A percentile compares a stretch with the other conserved stretches of the same genome.
Conservation (phyloP, 2,888 invertebrate genomes). For the Coenonympha arcania region DNA sequence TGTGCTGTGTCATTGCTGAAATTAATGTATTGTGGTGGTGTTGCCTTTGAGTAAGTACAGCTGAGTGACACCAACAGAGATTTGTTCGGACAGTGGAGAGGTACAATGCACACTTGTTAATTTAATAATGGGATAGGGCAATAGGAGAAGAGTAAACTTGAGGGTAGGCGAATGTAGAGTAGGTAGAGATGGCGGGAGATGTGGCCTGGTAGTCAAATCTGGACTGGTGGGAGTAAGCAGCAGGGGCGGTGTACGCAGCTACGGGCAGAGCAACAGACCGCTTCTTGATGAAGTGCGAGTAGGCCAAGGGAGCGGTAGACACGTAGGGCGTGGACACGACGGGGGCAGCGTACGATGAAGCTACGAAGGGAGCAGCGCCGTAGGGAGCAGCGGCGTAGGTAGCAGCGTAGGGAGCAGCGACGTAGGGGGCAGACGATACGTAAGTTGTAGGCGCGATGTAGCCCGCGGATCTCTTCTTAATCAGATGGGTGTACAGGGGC, state of each 20-base stretch:
- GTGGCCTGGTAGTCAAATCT: slow-evolving; percentile 39
- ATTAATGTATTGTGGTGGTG: not conserved
- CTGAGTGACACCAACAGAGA: not conserved
- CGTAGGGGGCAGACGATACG: slow-evolving; percentile 39
- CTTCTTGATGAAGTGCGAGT: slow-evolving; percentile 31
- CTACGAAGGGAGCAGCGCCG: slow-evolving; percentile 27
- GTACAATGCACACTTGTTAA: too few species aligned
- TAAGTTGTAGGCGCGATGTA: slow-evolving; percentile 28
- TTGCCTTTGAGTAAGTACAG: not conserved
- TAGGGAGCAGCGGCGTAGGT: slow-evolving; percentile 36
- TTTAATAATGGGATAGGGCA: too few species aligned
- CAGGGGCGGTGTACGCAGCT: slow-evolving; percentile 17
- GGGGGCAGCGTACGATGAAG: slow-evolving; percentile 36
- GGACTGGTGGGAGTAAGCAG: slow-evolving; percentile 36
- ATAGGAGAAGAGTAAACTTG: slow-evolving; percentile 1
- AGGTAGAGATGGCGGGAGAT: slow-evolving; percentile 32
- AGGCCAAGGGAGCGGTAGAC: slow-evolving; percentile 27
- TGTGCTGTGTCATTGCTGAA: slow-evolving; percentile 4
- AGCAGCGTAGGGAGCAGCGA: slow-evolving; percentile 30
- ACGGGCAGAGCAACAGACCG: slow-evolving; percentile 20
- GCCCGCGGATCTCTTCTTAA: slow-evolving; percentile 55
- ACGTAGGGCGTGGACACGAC: slow-evolving; percentile 31
- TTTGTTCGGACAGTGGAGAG: too few species aligned
- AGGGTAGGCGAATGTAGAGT: slow-evolving; percentile 27
- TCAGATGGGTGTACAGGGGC: slow-evolving; percentile 41